Conservation (phyloP, 2,888 invertebrate genomes). For the Amblyteles armatorius region DNA sequence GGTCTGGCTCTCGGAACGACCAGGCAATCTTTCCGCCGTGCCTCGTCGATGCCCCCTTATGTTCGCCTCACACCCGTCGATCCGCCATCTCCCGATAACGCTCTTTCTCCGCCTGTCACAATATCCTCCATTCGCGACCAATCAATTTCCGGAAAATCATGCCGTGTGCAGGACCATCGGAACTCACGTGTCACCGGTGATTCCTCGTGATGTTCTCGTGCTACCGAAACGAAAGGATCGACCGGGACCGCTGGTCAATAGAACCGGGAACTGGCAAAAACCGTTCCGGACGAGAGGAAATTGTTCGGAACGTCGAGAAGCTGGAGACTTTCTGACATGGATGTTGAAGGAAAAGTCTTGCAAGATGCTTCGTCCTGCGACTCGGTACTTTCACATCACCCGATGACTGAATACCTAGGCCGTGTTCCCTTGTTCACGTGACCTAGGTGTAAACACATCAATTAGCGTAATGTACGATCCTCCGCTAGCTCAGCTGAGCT, state of each 20-base stretch:
- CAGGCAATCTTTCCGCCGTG: neutral
- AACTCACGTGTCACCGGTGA: conserved; percentile 3
- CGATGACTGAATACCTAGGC: too few relatives aligned
- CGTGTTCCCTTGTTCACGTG: too few relatives aligned
- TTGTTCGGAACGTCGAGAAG: conserved; percentile 21
- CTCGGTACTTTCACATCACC: neutral
- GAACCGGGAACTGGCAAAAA: conserved; percentile 37
- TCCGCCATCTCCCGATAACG: neutral
- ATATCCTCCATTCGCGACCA: conserved; percentile 37
- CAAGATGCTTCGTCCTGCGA: neutral
- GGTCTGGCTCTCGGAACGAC: neutral
- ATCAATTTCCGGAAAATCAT: conserved; percentile 68
- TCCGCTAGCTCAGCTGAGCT: too few relatives aligned
- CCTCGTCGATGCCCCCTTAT: conserved; percentile 10
- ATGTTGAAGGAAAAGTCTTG: too few relatives aligned
- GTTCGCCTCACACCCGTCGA: conserved; percentile 1
- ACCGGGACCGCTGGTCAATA: neutral
- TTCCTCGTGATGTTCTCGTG: neutral
- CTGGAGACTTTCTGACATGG: neutral
- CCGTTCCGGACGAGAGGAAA: conserved; percentile 28
- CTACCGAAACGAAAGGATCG: conserved; percentile 1
- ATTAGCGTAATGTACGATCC: too few relatives aligned
- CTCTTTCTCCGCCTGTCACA: conserved; percentile 32
- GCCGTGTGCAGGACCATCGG: conserved; percentile 19
- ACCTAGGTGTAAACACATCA: too few relatives aligned